These are phyloP conservation scores for Tetrax tetrax DNA, from an alignment of 2,113 vertebrate genomes.

Conservation along the genomic window DNA sequence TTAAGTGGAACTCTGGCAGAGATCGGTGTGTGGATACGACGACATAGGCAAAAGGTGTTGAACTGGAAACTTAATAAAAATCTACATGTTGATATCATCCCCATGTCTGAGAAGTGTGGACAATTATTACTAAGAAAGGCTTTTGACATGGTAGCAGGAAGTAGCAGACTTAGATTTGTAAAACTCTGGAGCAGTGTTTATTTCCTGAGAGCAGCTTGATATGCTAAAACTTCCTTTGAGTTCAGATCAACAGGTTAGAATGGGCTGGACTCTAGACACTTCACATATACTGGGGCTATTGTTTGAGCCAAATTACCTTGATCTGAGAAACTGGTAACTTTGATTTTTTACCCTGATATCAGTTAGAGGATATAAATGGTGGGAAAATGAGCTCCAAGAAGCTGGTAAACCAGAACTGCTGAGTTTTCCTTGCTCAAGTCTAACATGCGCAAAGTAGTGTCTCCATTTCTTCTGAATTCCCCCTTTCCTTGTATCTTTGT, in stretches of 20 bases:
- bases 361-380: neutral
- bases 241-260: neutral
- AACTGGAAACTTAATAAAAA: neutral
- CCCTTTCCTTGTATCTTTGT: neutral
- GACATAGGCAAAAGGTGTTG: neutral
- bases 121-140: neutral
- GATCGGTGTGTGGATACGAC: neutral
- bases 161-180: neutral
- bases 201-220: neutral
- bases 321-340: neutral
- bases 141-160: neutral
- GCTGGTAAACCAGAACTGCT: neutral
- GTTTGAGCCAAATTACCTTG: neutral
- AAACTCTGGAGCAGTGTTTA: neutral
- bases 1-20: neutral
- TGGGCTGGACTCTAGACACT: neutral
- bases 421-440: neutral
- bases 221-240: neutral
- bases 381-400: neutral
- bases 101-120: fast-evolving
- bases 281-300: neutral
- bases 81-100: neutral
- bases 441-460: neutral
- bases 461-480: neutral
- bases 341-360: neutral